Evolutionary conservation across 1,140 invertebrate genomes (phyloP).

Genomic region (Nephila pilipes): DNA sequence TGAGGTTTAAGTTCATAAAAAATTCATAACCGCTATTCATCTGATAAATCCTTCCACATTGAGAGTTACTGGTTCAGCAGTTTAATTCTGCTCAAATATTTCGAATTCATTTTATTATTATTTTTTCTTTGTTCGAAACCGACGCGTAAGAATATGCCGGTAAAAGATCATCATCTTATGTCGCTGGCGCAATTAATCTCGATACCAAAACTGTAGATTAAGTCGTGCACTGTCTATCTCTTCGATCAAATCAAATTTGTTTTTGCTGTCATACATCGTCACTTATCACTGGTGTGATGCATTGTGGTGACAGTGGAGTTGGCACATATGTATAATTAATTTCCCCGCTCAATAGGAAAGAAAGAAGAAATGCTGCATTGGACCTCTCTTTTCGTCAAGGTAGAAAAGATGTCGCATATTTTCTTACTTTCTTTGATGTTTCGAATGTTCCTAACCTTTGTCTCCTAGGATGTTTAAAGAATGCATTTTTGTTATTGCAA

Average conservation of each 20-base stretch:
- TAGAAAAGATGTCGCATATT: neutral
- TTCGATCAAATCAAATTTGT: neutral
- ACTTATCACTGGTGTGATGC: conserved; percentile 1
- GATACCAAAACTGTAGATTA: neutral
- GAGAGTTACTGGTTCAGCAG: neutral
- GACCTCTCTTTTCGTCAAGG: neutral
- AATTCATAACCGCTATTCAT: neutral
- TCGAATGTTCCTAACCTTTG: too few species aligned
- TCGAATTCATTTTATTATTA: neutral
- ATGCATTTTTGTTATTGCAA: too few species aligned
- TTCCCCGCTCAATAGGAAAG: neutral
- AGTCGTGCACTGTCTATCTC: neutral
- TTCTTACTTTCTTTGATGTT: neutral
- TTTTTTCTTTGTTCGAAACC: neutral
- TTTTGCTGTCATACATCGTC: neutral
- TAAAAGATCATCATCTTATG: neutral
- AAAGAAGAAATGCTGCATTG: neutral
- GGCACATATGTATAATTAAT: neutral
- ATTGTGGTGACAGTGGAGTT: neutral
- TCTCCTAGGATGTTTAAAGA: too few species aligned
- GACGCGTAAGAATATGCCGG: neutral
- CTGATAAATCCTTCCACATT: neutral
- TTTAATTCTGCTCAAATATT: neutral
- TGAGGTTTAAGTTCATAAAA: neutral
- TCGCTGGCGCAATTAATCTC: neutral